Evolutionary conservation across 2,888 invertebrate species (phyloP).

Genomic region (Drosophila glabriapex): DNA sequence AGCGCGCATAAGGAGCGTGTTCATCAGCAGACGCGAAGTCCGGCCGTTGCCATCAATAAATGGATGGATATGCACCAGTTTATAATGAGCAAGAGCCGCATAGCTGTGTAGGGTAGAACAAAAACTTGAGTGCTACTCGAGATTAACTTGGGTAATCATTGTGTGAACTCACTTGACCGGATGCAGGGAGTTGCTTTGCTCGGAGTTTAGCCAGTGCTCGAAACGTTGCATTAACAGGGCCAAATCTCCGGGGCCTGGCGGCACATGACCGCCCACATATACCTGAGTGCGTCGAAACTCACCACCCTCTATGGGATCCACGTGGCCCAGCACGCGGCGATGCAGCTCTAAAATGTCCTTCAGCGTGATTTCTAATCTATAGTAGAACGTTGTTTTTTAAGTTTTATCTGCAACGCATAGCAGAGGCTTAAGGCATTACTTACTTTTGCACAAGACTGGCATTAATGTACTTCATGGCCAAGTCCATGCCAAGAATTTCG

Average conservation of each 20-base stretch:
- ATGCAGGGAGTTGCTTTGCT: constrained; percentile 93
- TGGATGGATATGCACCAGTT: constrained; percentile 98
- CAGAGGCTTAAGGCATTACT: constrained; percentile 29
- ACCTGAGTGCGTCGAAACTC: constrained; percentile 95
- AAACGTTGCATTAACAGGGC: constrained; percentile 94
- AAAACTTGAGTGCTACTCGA: background rate
- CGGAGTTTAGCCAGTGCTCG: constrained; percentile 96
- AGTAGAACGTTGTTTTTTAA: constrained; percentile 5
- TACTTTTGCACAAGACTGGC: constrained; percentile 90
- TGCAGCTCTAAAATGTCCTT: constrained; percentile 97
- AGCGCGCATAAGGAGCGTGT: constrained; percentile 96
- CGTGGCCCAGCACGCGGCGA: constrained; percentile 95
- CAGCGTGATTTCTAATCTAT: constrained; percentile 91
- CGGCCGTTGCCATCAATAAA: constrained; percentile 98
- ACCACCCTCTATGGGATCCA: constrained; percentile 96
- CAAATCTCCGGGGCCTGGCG: constrained; percentile 94
- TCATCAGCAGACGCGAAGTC: constrained; percentile 97
- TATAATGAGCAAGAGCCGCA: constrained; percentile 98
- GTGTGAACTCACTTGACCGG: constrained; percentile 89
- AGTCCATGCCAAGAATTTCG: constrained; percentile 97
- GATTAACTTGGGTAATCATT: too few relatives aligned
- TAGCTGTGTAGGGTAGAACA: constrained; percentile 87
- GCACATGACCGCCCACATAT: constrained; percentile 97
- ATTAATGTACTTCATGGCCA: constrained; percentile 97
- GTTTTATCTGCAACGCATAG: background rate